phyloP scores from a whole-genome alignment of 1,140 invertebrate species.

The Venturia canescens region DNA sequence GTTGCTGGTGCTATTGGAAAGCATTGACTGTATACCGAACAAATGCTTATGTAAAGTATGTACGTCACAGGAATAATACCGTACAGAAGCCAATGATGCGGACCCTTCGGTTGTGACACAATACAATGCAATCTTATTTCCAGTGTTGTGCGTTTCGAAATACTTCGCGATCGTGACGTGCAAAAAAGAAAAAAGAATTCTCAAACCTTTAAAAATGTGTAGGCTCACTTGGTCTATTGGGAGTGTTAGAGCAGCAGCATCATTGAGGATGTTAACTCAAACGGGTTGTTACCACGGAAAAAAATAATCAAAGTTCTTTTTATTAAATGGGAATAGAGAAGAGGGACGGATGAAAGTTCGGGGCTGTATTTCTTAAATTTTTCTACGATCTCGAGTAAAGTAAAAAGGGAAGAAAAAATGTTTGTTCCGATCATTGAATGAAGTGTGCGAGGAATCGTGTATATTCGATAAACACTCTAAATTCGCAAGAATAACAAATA shows the following conservation, averaged over 20 bases:
- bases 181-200: constrained; percentile 25
- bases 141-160: constrained; percentile 33
- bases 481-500: neutral
- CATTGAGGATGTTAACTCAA: constrained; percentile 39
- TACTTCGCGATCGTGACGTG: neutral
- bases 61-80: neutral
- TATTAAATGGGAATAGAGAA: neutral
- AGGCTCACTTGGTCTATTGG: constrained; percentile 44
- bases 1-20: constrained; percentile 9
- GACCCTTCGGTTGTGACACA: constrained; percentile 15
- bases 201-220: constrained; percentile 38
- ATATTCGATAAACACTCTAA: neutral
- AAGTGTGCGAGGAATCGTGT: neutral
- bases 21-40: constrained; percentile 23
- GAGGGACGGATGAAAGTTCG: neutral
- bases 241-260: constrained; percentile 25
- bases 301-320: neutral
- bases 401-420: neutral
- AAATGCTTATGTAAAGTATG: neutral
- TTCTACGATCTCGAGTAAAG: constrained; percentile 9
- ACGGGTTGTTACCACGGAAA: neutral
- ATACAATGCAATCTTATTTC: constrained; percentile 38
- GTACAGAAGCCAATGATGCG: neutral
- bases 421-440: neutral
- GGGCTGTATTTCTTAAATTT: constrained; percentile 5